A percentile compares a stretch with the other conserved stretches of the same genome.
These are phyloP conservation scores for Pangasius larnaudii DNA, from an alignment of 2,797 vertebrate species.

Conservation along the genomic window DNA sequence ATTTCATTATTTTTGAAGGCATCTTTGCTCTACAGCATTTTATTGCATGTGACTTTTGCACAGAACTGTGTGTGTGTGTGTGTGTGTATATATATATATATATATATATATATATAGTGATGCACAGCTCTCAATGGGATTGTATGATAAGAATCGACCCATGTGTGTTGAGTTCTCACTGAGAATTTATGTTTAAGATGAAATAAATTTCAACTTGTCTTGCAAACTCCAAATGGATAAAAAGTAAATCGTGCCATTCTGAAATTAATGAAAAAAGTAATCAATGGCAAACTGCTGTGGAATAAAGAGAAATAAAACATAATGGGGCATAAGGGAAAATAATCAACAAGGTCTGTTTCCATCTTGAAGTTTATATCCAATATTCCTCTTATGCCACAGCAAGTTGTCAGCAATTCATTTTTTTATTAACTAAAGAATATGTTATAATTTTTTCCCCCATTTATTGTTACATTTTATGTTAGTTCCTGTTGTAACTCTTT, in stretches of 20 bases:
- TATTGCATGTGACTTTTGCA: too few relatives aligned
- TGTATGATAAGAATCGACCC: too few relatives aligned
- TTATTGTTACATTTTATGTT: neutral
- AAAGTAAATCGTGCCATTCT: neutral
- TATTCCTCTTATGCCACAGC: too few relatives aligned
- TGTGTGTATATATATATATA: too few relatives aligned
- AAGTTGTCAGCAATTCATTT: neutral
- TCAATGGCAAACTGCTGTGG: neutral
- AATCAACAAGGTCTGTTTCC: neutral
- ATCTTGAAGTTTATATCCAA: too few relatives aligned
- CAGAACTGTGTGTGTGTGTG: too few relatives aligned
- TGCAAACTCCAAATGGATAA: neutral
- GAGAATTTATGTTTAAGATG: neutral
- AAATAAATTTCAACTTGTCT: neutral
- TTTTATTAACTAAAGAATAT: too few relatives aligned
- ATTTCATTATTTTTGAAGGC: too few relatives aligned
- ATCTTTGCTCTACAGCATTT: too few relatives aligned
- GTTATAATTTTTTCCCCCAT: too few relatives aligned
- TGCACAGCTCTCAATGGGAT: too few relatives aligned
- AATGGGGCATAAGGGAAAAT: neutral
- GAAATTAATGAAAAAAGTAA: neutral
- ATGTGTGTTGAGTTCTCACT: neutral
- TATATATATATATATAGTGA: too few relatives aligned
- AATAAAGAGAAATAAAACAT: neutral
- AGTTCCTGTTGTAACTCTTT: neutral